phyloP scores from a whole-genome alignment of 2,113 vertebrate genomes.

The Pelecanoides urinatrix region DNA sequence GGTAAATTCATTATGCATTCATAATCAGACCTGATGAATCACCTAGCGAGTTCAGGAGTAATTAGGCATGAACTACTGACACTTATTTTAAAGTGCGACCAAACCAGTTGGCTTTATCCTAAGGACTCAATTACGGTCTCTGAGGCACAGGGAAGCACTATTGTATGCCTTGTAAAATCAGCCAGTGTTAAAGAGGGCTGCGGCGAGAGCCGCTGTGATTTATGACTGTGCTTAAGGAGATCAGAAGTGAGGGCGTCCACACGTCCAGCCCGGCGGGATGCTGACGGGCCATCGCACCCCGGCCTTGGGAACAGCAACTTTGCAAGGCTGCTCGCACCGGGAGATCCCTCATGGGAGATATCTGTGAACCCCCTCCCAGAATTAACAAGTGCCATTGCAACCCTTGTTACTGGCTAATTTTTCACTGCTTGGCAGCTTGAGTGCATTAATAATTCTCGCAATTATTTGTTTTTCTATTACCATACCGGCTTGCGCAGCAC shows the following conservation, averaged over 20 bases:
- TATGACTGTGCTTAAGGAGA: not conserved
- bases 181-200: not conserved
- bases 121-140: constrained; percentile 13
- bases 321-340: rapidly evolving
- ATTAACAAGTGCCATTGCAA: not conserved
- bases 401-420: not conserved
- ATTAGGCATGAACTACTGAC: constrained; percentile 77
- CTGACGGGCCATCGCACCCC: not conserved
- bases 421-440: not conserved
- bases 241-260: not conserved
- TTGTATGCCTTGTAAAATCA: not conserved
- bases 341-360: not conserved
- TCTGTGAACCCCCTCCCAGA: not conserved
- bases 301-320: not conserved
- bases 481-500: rapidly evolving
- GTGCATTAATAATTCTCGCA: not conserved
- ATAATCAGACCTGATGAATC: constrained; percentile 80
- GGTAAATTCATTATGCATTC: constrained; percentile 77
- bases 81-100: constrained; percentile 70
- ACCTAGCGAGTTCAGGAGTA: constrained; percentile 77
- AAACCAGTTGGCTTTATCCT: constrained; percentile 60
- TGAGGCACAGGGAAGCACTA: not conserved
- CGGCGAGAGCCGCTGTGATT: not conserved
- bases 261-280: not conserved
- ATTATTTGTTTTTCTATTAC: not conserved